Base-by-base conservation (phyloP, 2,797 vertebrate genomes). In the Amblyraja radiata region DNA sequence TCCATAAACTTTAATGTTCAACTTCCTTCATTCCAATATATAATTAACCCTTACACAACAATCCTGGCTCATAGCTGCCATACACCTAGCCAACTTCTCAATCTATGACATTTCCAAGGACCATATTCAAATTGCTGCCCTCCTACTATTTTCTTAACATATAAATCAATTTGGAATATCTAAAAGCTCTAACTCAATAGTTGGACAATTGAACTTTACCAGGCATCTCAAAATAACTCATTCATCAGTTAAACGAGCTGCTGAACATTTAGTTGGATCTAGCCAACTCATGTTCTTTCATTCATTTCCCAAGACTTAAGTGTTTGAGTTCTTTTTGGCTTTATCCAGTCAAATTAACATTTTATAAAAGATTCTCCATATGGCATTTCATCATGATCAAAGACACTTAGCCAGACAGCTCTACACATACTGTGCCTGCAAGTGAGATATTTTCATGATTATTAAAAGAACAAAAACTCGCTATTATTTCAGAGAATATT, bases 331-430 rank as follows among this genome's bases (percentile, higher is more conserved):
- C n/a, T 90, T 90, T 68, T 36, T 14, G 68, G n/a, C 16, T 32
- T 14, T 90, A 16, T 63, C 28, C 86, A 68, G n/a, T 63, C 68
- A 68, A 88, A 63, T 88, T 88, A 88, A 88, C n/a, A 88, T 65
- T 0, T 88, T 25, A 63, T 63, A 63, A 63, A 4, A 28, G 28
- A 58, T 86, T 61, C 58, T 63, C 58, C 61, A 32, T 21, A 90
- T 8, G 9, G 86, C 86, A 68, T 90, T 13, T 90, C n/a, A 68
- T 18, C n/a, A 68, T 68, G 86, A 21, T 90, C 28, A 90, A 68
- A 36, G 18, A 86, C 61, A 88, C 18, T 32, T 68, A 58, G 86
- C 61, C 86, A 90, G 86, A 28, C 86, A 36, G 16, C 86, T 68
- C 63, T 68, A 32, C 18, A 10, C 32, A 68, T 68, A 36, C 6